These are phyloP conservation scores for Parnassius apollo DNA, from an alignment of 2,888 invertebrate species.

Conservation along the genomic window DNA sequence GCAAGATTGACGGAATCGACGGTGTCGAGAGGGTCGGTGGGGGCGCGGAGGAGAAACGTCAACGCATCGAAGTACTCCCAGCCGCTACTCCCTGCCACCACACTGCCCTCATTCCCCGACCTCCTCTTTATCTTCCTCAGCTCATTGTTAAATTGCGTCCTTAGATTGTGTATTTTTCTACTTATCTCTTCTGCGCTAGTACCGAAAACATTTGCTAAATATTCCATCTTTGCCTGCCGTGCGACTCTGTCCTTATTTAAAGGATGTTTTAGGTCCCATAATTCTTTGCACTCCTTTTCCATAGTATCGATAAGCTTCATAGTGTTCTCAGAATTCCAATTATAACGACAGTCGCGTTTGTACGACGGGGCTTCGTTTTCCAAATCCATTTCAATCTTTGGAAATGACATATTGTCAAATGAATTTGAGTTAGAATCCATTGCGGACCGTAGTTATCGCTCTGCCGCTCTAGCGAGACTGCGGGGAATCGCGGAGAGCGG, in stretches of 20 bases:
- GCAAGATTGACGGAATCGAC: constrained; percentile 64
- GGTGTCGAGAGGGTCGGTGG: constrained; percentile 44
- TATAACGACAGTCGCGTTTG: constrained; percentile 41
- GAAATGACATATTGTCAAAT: constrained; percentile 48
- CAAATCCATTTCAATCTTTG: constrained; percentile 60
- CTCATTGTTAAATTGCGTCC: constrained; percentile 70
- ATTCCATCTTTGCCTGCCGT: constrained; percentile 54
- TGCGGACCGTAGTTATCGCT: constrained; percentile 45
- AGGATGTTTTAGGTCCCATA: constrained; percentile 65
- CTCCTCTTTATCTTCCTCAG: constrained; percentile 65
- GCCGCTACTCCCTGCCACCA: constrained; percentile 46
- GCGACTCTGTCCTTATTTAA: constrained; percentile 53
- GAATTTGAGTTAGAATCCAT: constrained; percentile 69
- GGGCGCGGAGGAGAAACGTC: constrained; percentile 55
- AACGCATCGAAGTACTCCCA: constrained; percentile 75
- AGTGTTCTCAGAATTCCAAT: constrained; percentile 64
- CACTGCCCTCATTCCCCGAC: constrained; percentile 37
- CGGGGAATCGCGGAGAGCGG: constrained; percentile 48
- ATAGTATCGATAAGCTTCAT: constrained; percentile 58
- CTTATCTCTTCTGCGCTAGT: constrained; percentile 66
- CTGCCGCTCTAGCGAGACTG: constrained; percentile 75
- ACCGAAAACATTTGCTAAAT: constrained; percentile 58
- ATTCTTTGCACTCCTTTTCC: constrained; percentile 62
- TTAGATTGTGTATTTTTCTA: constrained; percentile 68
- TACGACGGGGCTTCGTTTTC: constrained; percentile 47